Percentiles rank a stretch among this genome's conserved stretches.
Conservation (phyloP, 2,113 vertebrate genomes). For the Passer montanus region DNA sequence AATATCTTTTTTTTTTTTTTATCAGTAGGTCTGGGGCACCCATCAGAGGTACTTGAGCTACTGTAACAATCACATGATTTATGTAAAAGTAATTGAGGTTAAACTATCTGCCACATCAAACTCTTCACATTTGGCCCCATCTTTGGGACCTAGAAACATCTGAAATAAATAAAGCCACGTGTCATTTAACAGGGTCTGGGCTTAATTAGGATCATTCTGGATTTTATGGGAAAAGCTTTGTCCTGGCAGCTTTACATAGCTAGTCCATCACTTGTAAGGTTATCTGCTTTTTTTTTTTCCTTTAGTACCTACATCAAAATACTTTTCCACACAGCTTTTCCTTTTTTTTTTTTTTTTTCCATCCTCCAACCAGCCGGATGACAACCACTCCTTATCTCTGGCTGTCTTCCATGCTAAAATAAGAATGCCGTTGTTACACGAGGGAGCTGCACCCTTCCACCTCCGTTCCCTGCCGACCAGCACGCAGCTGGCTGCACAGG, state of each 20-base stretch:
- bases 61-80: slow-evolving; percentile 45
- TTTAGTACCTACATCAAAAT: slow-evolving; percentile 14
- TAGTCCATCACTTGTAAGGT: slow-evolving; percentile 10
- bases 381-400: slow-evolving; percentile 63
- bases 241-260: background rate
- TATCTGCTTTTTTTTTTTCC: background rate
- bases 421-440: slow-evolving; percentile 1
- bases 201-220: slow-evolving; percentile 54
- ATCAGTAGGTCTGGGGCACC: background rate
- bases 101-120: slow-evolving; percentile 65
- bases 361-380: slow-evolving; percentile 19
- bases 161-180: slow-evolving; percentile 67
- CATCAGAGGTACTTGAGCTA: background rate
- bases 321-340: background rate
- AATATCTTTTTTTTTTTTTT: background rate
- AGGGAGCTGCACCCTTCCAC: slow-evolving; percentile 57
- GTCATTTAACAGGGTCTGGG: slow-evolving; percentile 40
- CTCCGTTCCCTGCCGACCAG: background rate
- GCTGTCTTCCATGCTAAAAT: slow-evolving; percentile 59
- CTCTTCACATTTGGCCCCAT: slow-evolving; percentile 57
- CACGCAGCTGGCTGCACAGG: background rate
- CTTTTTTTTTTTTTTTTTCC: background rate
- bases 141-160: slow-evolving; percentile 59
- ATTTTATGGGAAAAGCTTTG: slow-evolving; percentile 36
- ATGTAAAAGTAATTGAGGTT: slow-evolving; percentile 65